phyloP scores from a whole-genome alignment of 2,888 invertebrate species.

The Cheilosia impressa region DNA sequence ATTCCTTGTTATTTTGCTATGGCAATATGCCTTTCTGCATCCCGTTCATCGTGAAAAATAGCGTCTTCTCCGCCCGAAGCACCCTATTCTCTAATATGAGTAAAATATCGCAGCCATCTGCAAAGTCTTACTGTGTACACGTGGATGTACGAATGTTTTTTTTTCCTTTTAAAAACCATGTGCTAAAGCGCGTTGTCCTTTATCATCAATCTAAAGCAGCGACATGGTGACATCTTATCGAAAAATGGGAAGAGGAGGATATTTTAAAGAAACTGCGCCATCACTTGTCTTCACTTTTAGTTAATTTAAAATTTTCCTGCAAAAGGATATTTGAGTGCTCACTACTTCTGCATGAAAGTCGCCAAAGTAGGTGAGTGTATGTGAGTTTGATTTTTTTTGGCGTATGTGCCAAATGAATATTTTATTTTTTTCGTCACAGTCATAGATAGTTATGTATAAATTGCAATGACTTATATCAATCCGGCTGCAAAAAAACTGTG shows the following conservation, averaged over 20 bases:
- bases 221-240: constrained; percentile 52
- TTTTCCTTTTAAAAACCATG: constrained; percentile 39
- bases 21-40: no score
- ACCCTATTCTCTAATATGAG: not conserved
- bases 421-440: constrained; percentile 11
- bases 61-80: not conserved
- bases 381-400: constrained; percentile 2
- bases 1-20: not conserved
- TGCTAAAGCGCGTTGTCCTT: constrained; percentile 45
- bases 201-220: constrained; percentile 50
- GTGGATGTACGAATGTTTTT: no score
- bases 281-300: constrained; percentile 13
- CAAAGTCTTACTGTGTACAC: not conserved
- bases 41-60: not conserved
- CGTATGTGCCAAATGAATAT: not conserved
- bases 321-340: constrained; percentile 48
- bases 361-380: constrained; percentile 3
- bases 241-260: constrained; percentile 31
- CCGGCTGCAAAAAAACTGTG: not conserved
- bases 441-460: not conserved
- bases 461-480: not conserved
- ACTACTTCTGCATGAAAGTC: constrained; percentile 12
- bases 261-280: constrained; percentile 31
- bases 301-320: constrained; percentile 43
- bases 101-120: constrained; percentile 14